Base-by-base conservation (phyloP, 2,797 vertebrate species). In the Anas bahamensis region DNA sequence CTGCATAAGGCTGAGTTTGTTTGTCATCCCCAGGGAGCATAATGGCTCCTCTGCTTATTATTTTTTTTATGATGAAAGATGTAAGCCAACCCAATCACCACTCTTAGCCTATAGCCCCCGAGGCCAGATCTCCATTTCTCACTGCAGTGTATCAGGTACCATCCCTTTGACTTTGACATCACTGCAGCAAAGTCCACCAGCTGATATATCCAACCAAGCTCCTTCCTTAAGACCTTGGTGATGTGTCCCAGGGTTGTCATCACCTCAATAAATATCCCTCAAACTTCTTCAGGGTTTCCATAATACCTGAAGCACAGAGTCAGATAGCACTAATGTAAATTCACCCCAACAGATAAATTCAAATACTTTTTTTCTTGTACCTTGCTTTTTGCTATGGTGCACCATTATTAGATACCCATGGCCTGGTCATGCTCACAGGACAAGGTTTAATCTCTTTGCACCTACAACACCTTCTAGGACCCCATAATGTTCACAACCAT, bases 51-150 rank as follows among this genome's bases (percentile, higher is more conserved):
- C 41, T 93, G 44, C 57, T 82, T 12, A 1, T 10, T 80, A 21
- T 26, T 35, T 74, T 77, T 61, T 61, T 55, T 55, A 46, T 2
- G 0, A 6, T 2, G 0, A 33, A 71, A 52, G 24, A 29, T 41
- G 71, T 64, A 66, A 6, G 3, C 31, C 0, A 0, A 35, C 7
- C 7, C 8, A 21, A 35, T 68, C 44, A 17, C 29, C 4, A 3
- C 18, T 48, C 4, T 57, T 68, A 75, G 15, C 48, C 33, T 68
- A 23, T 73, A 86, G 31, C 5, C 3, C 11, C 21, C 14, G 17
- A 61, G n/a, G 39, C 41, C 84, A 73, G n/a, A 69, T 55, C 33
- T 68, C 3, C 0, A 64, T 21, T 79, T 46, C 72, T 79, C 71
- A 16, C 37, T 74, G 39, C 35, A 76, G 41, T 59, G 76, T 61